Evolutionary conservation across 2,113 vertebrate species (phyloP), one percentile per base, ranked within the genome.

Genomic region (Hiodon tergisus): DNA sequence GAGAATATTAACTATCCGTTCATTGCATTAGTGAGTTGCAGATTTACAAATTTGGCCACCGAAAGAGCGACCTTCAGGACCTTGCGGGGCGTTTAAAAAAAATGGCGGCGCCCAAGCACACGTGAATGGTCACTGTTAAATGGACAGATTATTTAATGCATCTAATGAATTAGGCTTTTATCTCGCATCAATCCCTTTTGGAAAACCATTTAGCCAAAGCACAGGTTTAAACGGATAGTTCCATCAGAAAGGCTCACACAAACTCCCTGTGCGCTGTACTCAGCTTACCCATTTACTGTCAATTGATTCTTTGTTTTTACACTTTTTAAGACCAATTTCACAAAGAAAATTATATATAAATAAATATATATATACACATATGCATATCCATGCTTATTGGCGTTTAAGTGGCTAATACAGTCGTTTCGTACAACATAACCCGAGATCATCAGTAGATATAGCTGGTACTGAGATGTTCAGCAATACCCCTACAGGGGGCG

Each of bases 61-160:
- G 51, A 8, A 63, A 51, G 67, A 16, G 67, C 70, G 67, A 73
- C 78, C 71, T 76, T 52, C 67, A 53, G 53, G 67, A 67, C 77
- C 72, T 67, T 48, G 59, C 71, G 54, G 60, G 13, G 16, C 69
- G 31, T 31, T 48, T 61, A 61, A 54, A 79, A 76, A 76, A 77
- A 79, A 75, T 68, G 69, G 75, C 72, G 67, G 69, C 81, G 78
- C 53, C 76, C 77, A 74, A 78, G 76, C 72, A 81, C 71, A 81
- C 76, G 73, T 69, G 71, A 81, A 79, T 73, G 71, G 76, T 74
- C 76, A 72, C 76, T 74, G 78, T 80, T 79, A 81, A 71, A 67
- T 72, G 77, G 80, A 83, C 67, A 77, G 72, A 78, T 81, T 79
- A 79, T 78, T 60, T 79, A 76, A 77, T 14, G 55, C 50, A 16